phyloP scores from a whole-genome alignment of 1,140 invertebrate genomes.

The Drosophila persimilis region DNA sequence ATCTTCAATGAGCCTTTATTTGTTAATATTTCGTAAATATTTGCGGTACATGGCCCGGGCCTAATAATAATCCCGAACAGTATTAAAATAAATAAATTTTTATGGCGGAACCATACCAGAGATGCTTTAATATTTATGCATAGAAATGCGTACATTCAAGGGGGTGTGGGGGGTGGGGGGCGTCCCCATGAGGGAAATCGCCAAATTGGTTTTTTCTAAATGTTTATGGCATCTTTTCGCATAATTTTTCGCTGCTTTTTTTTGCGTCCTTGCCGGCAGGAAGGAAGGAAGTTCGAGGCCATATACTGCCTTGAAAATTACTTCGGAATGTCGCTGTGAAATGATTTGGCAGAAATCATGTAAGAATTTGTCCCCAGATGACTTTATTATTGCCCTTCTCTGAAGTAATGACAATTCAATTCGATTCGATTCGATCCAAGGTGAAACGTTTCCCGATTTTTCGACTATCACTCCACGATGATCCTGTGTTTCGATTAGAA shows the following conservation, averaged over 20 bases:
- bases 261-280: slow-evolving; percentile 1
- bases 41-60: slow-evolving; percentile 73
- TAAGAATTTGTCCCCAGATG: slow-evolving; percentile 27
- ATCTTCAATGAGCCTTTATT: slow-evolving; percentile 69
- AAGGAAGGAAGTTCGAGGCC: slow-evolving; percentile 36
- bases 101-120: slow-evolving; percentile 59
- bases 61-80: slow-evolving; percentile 55
- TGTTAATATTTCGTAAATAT: slow-evolving; percentile 81
- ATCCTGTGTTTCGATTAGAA: neutral
- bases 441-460: neutral
- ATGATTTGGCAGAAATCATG: slow-evolving; percentile 37
- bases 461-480: neutral
- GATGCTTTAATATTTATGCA: slow-evolving; percentile 64
- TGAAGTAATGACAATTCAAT: slow-evolving; percentile 11
- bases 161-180: neutral
- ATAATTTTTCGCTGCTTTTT: slow-evolving; percentile 12
- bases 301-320: slow-evolving; percentile 36
- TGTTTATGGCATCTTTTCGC: slow-evolving; percentile 60
- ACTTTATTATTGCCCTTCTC: slow-evolving; percentile 15
- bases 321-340: slow-evolving; percentile 24
- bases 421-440: too few species aligned
- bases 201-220: slow-evolving; percentile 72
- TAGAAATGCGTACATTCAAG: slow-evolving; percentile 39
- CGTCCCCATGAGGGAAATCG: slow-evolving; percentile 55
- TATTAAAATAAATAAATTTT: slow-evolving; percentile 79